Evolutionary conservation across 2,797 vertebrate species (phyloP).

Genomic region (Lophotriccus pileatus): DNA sequence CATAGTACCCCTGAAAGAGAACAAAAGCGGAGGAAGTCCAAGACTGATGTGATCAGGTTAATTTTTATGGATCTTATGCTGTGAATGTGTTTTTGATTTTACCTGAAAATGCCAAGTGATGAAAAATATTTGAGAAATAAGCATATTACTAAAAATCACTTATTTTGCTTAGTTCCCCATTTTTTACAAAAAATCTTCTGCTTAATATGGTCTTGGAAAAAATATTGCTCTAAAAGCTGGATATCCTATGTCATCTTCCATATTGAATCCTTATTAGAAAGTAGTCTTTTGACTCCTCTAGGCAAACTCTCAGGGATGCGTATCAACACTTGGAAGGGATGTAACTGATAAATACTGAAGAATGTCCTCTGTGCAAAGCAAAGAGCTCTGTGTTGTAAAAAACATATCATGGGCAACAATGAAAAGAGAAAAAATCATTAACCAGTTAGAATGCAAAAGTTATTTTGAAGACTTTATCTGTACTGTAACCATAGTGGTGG

Average conservation of each 20-base stretch:
- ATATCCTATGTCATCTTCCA: not conserved
- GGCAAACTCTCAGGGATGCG: not conserved
- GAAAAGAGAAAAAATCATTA: not conserved
- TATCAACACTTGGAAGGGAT: not conserved
- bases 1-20: constrained; percentile 85
- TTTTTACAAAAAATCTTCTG: not conserved
- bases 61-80: not conserved
- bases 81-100: not conserved
- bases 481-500: not conserved
- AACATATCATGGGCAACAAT: fast-evolving
- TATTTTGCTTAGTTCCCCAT: not conserved
- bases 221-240: not conserved
- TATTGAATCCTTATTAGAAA: not conserved
- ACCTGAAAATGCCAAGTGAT: not conserved
- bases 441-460: not conserved
- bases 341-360: not conserved
- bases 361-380: not conserved
- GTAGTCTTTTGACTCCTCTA: not conserved
- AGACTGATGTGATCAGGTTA: constrained; percentile 91
- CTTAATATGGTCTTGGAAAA: not conserved
- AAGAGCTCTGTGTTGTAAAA: fast-evolving
- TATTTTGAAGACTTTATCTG: not conserved
- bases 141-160: not conserved
- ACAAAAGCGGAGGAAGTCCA: constrained; percentile 80
- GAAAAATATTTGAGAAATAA: not conserved